Conservation (phyloP, 35 echinoderm and acorn worm species). For the Ophioderma brevispina region DNA sequence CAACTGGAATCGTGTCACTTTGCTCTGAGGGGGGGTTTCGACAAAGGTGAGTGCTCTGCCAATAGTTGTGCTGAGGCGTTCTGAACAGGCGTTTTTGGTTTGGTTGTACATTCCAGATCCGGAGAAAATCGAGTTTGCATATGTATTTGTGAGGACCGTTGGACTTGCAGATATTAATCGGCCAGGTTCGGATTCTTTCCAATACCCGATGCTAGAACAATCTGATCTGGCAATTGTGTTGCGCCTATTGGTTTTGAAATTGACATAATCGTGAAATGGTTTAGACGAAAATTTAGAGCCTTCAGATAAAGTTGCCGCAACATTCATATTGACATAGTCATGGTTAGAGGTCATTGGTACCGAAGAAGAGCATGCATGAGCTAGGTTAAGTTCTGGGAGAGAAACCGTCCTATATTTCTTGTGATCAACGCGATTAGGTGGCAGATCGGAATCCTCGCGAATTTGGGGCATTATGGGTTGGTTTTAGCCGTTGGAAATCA, state of each 20-base stretch:
- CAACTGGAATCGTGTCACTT: background rate
- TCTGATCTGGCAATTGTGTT: background rate
- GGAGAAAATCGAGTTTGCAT: background rate
- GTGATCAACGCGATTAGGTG: background rate
- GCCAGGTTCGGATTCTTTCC: background rate
- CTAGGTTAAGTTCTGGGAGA: background rate
- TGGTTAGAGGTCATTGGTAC: background rate
- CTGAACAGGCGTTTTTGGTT: background rate
- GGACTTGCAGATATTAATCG: background rate
- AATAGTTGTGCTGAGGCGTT: background rate
- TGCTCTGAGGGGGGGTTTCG: background rate
- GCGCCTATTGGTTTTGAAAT: background rate
- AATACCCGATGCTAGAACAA: background rate
- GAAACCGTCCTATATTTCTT: background rate
- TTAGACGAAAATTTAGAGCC: too few relatives aligned
- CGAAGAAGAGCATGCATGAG: background rate
- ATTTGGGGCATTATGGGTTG: background rate
- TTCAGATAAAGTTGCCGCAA: background rate
- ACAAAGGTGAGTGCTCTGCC: background rate
- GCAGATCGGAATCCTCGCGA: background rate
- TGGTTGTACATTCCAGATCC: background rate
- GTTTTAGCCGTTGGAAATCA: background rate
- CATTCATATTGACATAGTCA: background rate
- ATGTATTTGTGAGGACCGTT: background rate
- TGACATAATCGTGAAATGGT: background rate